Evolutionary conservation across 2,888 invertebrate species (phyloP), one percentile per base, ranked within the genome.

Genomic region (Eupithecia vulgata): DNA sequence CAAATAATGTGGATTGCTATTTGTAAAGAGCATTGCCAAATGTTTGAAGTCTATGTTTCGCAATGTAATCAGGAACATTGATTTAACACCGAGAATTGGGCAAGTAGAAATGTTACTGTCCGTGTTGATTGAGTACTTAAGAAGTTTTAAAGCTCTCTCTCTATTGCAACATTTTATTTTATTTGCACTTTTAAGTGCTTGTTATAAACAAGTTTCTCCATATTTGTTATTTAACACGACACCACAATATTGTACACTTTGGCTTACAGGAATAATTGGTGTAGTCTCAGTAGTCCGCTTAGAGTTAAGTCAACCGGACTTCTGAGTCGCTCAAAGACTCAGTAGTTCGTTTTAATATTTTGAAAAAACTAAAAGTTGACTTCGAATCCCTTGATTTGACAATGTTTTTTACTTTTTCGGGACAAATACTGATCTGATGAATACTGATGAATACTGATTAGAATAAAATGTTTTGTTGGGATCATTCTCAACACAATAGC

Each of bases 11-110:
- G 42, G 30, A 59, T 72, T 35, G 42, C 37, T 48, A 68, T 74
- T 67, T 57, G 25, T 37, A 52, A 10, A 61, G 34, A 37, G 17
- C 40, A 45, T 73, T 67, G 57, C 70, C 34, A 68, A 59, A 37
- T 37, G 25, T 15, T 40, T 68, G 3, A 30, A 17, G 34, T 64
- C 40, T 65, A 40, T 21, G 30, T 57, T 62, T 71, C 66, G 62
- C n/a, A 75, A 73, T 68, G 59, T 42, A 64, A 73, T 73, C 34
- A 52, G 21, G 62, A 64, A 42, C n/a, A 12, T n/a, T 66, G 59
- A 65, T 57, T n/a, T 65, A 69, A 30, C 61, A 13, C 15, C 57
- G 35, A 34, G 10, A 64, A 34, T 59, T 71, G 37, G 34, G 21
- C 13, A 61, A 68, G 61, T 68, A 30, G 10, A 40, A 65, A 40